A percentile compares a stretch with the other conserved stretches of the same genome.
These are phyloP conservation scores for Ellobius talpinus DNA, from an alignment of 2,113 vertebrate genomes.

Conservation along the genomic window DNA sequence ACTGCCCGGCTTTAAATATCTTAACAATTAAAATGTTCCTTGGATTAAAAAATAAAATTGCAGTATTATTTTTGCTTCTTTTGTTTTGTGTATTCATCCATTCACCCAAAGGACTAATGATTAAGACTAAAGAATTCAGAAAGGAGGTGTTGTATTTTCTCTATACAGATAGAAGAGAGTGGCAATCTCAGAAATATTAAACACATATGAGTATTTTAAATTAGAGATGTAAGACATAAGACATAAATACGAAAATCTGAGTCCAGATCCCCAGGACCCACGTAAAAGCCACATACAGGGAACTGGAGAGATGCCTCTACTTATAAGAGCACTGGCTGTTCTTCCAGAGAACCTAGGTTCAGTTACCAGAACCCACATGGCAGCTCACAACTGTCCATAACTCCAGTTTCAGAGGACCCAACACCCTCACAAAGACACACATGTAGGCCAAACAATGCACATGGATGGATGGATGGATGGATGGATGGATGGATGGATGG, in stretches of 20 bases:
- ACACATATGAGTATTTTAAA: background rate
- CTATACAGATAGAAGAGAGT: background rate
- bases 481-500: too few species aligned
- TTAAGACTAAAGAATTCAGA: slow-evolving; percentile 22
- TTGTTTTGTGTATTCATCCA: slow-evolving; percentile 17
- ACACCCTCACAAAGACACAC: background rate
- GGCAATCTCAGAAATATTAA: background rate
- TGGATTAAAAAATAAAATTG: background rate
- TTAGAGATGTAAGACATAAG: background rate
- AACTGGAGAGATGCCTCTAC: background rate
- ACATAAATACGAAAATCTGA: background rate
- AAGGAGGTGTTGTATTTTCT: background rate
- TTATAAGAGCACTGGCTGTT: background rate
- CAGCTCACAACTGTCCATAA: background rate
- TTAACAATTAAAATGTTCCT: slow-evolving; percentile 30
- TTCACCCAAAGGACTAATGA: slow-evolving; percentile 16
- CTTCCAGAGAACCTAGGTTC: background rate
- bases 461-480: too few species aligned
- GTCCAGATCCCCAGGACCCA: background rate
- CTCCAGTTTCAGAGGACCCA: background rate
- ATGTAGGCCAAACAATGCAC: background rate
- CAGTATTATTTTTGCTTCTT: slow-evolving; percentile 1
- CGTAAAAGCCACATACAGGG: background rate
- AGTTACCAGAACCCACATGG: background rate
- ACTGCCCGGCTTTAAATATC: slow-evolving; percentile 28